Evolutionary conservation across 2,797 vertebrate species (phyloP), one percentile per base, ranked within the genome.

Genomic region (Otolemur crassicaudatus): DNA sequence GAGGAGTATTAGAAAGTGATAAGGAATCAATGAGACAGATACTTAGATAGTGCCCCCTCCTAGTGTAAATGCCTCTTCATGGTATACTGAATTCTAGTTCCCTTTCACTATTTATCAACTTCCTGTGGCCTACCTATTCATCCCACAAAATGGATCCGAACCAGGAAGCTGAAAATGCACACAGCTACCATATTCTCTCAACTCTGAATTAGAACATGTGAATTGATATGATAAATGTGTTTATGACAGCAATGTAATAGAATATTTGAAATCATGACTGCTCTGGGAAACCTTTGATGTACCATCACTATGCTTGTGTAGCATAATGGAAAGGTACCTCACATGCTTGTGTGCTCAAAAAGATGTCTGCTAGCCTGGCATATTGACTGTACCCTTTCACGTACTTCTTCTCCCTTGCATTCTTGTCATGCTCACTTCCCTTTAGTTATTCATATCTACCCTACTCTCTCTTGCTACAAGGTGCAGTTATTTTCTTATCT

Each of bases 361-460:
- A 79, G 31, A 76, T 80, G 70, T 7, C 17, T 25, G 20, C 11
- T 95, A 58, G 22, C 25, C 19, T 92, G 31, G 46, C 27, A 23
- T 80, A 27, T 77, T 96, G 19, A 73, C 79, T 34, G 69, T 43
- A 53, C 11, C 11, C 5, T 88, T 61, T 60, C 34, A 75, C 13
- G 75, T 25, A 86, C 46, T 46, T 34, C 46, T 83, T 37, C 87
- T 70, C 90, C 25, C 49, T 75, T 87, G 46, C 19, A 88, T 16
- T 81, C 34, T 94, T 73, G 56, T 4, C 34, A 88, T 22, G 79
- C 25, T 75, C 29, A 81, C 5, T 40, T 72, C 37, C 70, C 23
- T 79, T 89, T 34, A 87, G 19, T 84, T 90, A 40, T 95, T 95
- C 67, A 61, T 58, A 94, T 95, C 61, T 96, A n/a, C 8, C 20